Percentiles rank a stretch among this genome's conserved stretches.
phyloP scores from a whole-genome alignment of 1,140 invertebrate genomes.

The Lethocerus indicus region DNA sequence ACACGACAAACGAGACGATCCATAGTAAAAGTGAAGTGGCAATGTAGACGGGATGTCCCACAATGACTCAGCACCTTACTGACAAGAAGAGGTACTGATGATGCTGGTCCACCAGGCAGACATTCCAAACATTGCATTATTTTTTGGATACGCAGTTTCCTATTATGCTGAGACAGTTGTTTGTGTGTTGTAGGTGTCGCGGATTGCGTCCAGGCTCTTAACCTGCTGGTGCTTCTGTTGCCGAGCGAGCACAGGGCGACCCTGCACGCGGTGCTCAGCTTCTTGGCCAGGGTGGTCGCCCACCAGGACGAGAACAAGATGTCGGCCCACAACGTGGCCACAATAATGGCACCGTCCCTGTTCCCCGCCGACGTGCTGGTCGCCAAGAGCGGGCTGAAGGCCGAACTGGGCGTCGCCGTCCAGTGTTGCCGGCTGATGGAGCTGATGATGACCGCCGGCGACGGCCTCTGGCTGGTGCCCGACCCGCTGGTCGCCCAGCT shows the following conservation, averaged over 20 bases:
- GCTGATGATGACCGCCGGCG: slow-evolving; percentile 50
- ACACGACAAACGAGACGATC: no score
- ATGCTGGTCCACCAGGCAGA: no score
- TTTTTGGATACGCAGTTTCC: no score
- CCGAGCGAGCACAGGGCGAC: slow-evolving; percentile 68
- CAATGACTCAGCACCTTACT: no score
- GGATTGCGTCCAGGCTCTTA: slow-evolving; percentile 36
- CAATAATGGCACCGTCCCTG: slow-evolving; percentile 82
- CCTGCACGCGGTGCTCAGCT: slow-evolving; percentile 53
- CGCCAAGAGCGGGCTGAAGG: slow-evolving; percentile 36
- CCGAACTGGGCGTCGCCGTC: slow-evolving; percentile 65
- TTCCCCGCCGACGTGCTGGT: slow-evolving; percentile 47
- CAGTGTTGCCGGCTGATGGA: slow-evolving; percentile 66
- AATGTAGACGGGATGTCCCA: no score
- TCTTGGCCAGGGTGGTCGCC: slow-evolving; percentile 53
- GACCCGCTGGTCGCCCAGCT: slow-evolving; percentile 46
- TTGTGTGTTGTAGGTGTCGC: slow-evolving; percentile 31
- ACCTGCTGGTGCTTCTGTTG: slow-evolving; percentile 63
- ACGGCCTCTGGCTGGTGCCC: slow-evolving; percentile 64
- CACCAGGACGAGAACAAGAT: slow-evolving; percentile 66
- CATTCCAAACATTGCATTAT: no score
- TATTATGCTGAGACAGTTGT: no score
- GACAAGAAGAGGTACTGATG: no score
- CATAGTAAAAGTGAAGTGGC: no score
- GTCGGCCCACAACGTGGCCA: slow-evolving; percentile 77